Conservation (phyloP, 2,113 vertebrate genomes). For the Hyperopisus bebe region DNA sequence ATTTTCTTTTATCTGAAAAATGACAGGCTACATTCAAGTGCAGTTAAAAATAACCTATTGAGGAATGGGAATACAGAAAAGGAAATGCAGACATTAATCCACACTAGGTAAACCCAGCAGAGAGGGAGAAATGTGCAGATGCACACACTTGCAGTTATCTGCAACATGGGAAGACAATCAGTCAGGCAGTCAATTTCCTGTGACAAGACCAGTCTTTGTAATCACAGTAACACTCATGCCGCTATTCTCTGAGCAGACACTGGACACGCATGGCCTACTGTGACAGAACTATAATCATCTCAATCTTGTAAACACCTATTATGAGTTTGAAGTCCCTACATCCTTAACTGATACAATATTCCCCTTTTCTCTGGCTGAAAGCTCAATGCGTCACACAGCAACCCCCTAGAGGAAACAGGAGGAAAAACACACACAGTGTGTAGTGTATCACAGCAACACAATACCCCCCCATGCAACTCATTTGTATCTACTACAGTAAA, state of each 20-base stretch:
- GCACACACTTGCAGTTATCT: conserved; percentile 55
- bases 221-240: conserved; percentile 64
- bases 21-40: background rate
- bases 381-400: background rate
- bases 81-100: conserved; percentile 30
- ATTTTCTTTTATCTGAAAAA: background rate
- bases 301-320: conserved; percentile 61
- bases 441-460: background rate
- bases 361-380: conserved; percentile 23
- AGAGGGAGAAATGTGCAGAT: conserved; percentile 1
- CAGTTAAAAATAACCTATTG: background rate
- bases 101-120: conserved; percentile 24
- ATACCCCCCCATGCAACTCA: background rate
- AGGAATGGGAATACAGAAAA: background rate
- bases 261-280: conserved; percentile 50
- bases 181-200: conserved; percentile 67
- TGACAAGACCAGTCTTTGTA: conserved; percentile 74
- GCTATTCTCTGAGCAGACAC: conserved; percentile 52
- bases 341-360: conserved; percentile 35
- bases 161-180: conserved; percentile 65
- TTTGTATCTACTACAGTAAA: conserved; percentile 16
- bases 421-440: background rate
- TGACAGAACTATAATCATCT: conserved; percentile 70
- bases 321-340: conserved; percentile 23
- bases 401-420: conserved; percentile 11